Conservation (phyloP, 2,797 vertebrate species). For the Oophaga sylvatica region DNA sequence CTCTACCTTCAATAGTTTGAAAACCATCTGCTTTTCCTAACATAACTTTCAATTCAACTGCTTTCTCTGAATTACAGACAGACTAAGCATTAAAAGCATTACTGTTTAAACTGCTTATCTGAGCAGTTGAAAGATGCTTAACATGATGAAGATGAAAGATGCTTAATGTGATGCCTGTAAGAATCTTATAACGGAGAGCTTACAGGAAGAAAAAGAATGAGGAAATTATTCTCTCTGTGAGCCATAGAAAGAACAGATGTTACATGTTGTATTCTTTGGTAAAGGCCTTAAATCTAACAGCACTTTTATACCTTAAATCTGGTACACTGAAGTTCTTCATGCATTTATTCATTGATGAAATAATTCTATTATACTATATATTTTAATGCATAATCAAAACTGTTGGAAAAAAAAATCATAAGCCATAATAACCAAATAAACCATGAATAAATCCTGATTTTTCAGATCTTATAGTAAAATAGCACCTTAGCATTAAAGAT, state of each 20-base stretch:
- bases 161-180: conserved; percentile 63
- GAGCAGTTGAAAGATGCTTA: conserved; percentile 63
- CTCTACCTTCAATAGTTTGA: conserved; percentile 49
- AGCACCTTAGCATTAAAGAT: background rate
- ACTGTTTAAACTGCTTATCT: conserved; percentile 62
- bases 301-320: conserved; percentile 46
- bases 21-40: conserved; percentile 57
- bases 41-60: conserved; percentile 56
- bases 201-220: conserved; percentile 57
- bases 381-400: background rate
- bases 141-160: conserved; percentile 62
- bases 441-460: background rate
- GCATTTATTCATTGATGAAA: conserved; percentile 33
- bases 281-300: conserved; percentile 56
- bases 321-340: conserved; percentile 22
- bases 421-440: background rate
- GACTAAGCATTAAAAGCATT: conserved; percentile 61
- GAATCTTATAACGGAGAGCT: conserved; percentile 59
- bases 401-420: background rate
- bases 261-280: conserved; percentile 60
- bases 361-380: background rate
- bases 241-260: conserved; percentile 58
- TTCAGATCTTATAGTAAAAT: background rate
- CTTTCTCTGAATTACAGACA: conserved; percentile 59
- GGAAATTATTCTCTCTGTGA: conserved; percentile 59